Conservation (phyloP, 2,113 vertebrate species). For the Cyrtonyx montezumae region DNA sequence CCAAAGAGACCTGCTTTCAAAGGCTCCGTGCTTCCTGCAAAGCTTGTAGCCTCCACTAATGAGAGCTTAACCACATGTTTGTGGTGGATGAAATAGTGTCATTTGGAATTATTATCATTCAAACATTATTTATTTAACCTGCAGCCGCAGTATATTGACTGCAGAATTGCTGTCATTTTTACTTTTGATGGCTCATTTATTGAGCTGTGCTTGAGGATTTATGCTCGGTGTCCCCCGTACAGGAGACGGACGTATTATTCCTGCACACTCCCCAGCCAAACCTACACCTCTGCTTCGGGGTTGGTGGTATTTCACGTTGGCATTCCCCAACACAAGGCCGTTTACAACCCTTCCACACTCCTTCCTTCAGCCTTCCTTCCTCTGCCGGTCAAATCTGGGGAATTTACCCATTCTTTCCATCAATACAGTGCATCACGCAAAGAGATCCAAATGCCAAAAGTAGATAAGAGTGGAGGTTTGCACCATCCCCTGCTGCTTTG, state of each 20-base stretch:
- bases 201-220: conserved; percentile 22
- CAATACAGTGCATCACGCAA: background rate
- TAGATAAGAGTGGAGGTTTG: background rate
- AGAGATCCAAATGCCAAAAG: background rate
- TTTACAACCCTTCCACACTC: background rate
- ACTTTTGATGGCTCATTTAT: conserved; percentile 53
- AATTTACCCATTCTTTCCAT: background rate
- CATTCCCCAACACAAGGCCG: fast-evolving
- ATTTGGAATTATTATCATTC: conserved; percentile 71
- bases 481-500: background rate
- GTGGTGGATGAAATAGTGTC: conserved; percentile 58
- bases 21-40: background rate
- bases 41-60: conserved; percentile 45
- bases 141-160: conserved; percentile 68
- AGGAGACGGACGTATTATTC: background rate
- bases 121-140: conserved; percentile 72
- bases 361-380: background rate
- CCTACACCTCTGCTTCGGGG: background rate
- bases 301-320: background rate
- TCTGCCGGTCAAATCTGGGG: background rate
- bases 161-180: conserved; percentile 73
- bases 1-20: conserved; percentile 29
- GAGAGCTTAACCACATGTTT: conserved; percentile 71
- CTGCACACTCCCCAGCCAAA: background rate
- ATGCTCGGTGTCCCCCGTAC: background rate